Percentiles rank a stretch among this genome's conserved stretches.
Evolutionary conservation across 2,888 invertebrate genomes (phyloP).

Genomic region (Zygaena filipendulae): DNA sequence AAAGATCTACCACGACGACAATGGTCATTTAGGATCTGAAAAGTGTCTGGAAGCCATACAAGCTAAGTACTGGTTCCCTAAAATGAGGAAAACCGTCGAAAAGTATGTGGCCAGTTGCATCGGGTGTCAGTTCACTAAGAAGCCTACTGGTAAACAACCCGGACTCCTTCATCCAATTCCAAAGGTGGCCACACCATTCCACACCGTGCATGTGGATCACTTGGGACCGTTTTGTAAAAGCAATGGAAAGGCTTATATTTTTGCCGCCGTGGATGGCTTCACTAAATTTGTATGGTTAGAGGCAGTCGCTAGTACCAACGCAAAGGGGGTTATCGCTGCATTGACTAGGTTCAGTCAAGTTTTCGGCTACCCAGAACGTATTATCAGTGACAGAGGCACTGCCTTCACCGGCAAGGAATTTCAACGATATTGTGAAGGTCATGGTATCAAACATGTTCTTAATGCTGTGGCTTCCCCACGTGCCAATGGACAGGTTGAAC

Average conservation of each 20-base stretch:
- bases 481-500: slow-evolving; percentile 12
- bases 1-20: slow-evolving; percentile 6
- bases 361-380: slow-evolving; percentile 7
- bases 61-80: slow-evolving; percentile 5
- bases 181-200: slow-evolving; percentile 1
- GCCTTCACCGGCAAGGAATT: slow-evolving; percentile 9
- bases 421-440: slow-evolving; percentile 3
- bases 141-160: slow-evolving; percentile 1
- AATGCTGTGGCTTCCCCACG: slow-evolving; percentile 16
- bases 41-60: slow-evolving; percentile 8
- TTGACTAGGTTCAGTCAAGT: slow-evolving; percentile 2
- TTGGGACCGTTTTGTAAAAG: slow-evolving; percentile 8
- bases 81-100: no score
- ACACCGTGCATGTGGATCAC: no score
- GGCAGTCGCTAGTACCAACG: slow-evolving; percentile 5
- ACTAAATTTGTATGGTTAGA: slow-evolving; percentile 8
- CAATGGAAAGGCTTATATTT: slow-evolving; percentile 7
- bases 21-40: slow-evolving; percentile 6
- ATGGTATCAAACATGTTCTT: slow-evolving; percentile 13
- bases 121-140: slow-evolving; percentile 2
- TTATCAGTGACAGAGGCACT: slow-evolving; percentile 10
- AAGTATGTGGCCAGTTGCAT: slow-evolving; percentile 4
- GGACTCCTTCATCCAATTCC: slow-evolving; percentile 4
- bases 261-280: slow-evolving; percentile 6
- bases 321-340: slow-evolving; percentile 1